phyloP scores from a whole-genome alignment of 2,113 vertebrate genomes.

The Semicossyphus pulcher region DNA sequence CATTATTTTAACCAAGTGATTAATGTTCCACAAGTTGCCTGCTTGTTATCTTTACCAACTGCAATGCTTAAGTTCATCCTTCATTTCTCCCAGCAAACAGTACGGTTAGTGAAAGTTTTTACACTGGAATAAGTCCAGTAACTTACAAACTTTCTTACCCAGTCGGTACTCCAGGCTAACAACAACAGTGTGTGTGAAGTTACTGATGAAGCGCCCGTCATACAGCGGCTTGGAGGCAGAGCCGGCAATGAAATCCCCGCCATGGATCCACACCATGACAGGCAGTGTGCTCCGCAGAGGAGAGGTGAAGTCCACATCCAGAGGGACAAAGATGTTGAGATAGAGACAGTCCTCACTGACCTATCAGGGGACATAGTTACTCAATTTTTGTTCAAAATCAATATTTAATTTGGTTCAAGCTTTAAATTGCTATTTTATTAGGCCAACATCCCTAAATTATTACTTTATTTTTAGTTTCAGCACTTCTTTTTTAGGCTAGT shows the following conservation, averaged over 20 bases:
- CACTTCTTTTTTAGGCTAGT: too few relatives aligned
- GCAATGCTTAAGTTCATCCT: too few relatives aligned
- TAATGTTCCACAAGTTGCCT: conserved; percentile 28
- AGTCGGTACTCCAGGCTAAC: conserved; percentile 83
- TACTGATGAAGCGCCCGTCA: conserved; percentile 84
- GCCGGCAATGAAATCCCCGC: conserved; percentile 83
- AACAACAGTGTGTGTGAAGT: conserved; percentile 80
- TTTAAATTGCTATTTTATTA: background rate
- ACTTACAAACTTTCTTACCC: conserved; percentile 68
- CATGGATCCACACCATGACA: conserved; percentile 86
- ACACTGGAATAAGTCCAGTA: too few relatives aligned
- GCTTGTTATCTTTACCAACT: background rate
- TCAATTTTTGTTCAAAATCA: background rate
- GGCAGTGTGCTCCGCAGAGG: conserved; percentile 68
- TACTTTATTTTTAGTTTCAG: too few relatives aligned
- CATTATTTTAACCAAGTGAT: conserved; percentile 22
- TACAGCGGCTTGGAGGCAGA: conserved; percentile 84
- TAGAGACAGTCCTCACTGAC: conserved; percentile 86
- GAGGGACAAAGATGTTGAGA: conserved; percentile 83
- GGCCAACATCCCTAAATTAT: too few relatives aligned
- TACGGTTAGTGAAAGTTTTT: too few relatives aligned
- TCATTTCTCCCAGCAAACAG: background rate
- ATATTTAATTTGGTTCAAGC: background rate
- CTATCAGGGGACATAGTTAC: conserved; percentile 43
- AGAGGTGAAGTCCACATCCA: conserved; percentile 68